A percentile compares a stretch with the other conserved stretches of the same genome.
Evolutionary conservation across 2,113 vertebrate species (phyloP).

Genomic region (Holacanthus passer): DNA sequence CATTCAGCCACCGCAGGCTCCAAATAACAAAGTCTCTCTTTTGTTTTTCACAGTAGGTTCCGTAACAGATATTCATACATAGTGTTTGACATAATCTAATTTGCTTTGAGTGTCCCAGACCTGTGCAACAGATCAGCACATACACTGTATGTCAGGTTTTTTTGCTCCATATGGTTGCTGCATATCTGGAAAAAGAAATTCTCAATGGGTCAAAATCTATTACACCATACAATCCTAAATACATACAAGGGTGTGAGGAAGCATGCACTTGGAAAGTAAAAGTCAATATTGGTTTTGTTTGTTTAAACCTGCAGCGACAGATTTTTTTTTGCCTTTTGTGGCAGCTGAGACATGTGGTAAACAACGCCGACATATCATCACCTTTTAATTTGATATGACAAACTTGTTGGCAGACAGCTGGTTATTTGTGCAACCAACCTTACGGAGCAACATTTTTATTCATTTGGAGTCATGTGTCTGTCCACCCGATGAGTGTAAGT

Average conservation of each 20-base stretch:
- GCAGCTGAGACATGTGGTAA: not conserved
- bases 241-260: not conserved
- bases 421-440: not conserved
- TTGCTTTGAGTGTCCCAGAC: not conserved
- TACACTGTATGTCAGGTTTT: no score
- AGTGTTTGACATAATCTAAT: not conserved
- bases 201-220: no score
- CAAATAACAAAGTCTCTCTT: not conserved
- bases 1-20: not conserved
- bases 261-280: not conserved
- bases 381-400: not conserved
- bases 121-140: not conserved
- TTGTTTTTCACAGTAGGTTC: not conserved
- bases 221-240: not conserved
- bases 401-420: no score
- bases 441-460: not conserved
- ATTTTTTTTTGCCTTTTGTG: not conserved
- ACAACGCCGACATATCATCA: not conserved
- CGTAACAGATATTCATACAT: constrained; percentile 7
- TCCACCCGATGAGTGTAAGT: not conserved
- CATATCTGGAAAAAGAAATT: not conserved
- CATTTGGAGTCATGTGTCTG: not conserved
- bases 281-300: not conserved
- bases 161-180: not conserved
- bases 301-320: not conserved